Evolutionary conservation across 2,113 vertebrate genomes (phyloP).

Genomic region (Ceratotherium simum): DNA sequence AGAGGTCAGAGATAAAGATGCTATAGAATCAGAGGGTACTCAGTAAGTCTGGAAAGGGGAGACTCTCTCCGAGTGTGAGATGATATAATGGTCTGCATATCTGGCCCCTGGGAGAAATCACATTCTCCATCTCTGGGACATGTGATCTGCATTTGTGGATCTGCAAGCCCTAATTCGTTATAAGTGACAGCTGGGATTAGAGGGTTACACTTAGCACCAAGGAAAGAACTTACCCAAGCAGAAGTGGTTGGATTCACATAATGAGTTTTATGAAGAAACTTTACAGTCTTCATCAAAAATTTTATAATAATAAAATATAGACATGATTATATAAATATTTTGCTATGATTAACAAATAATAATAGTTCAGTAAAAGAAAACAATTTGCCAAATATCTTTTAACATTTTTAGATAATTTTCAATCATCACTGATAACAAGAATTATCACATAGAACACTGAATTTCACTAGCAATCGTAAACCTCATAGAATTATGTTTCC

Average conservation of each 20-base stretch:
- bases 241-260: not conserved
- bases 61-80: constrained; percentile 85
- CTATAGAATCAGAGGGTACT: constrained; percentile 58
- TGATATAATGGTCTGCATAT: constrained; percentile 84
- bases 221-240: constrained; percentile 66
- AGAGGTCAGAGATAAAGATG: constrained; percentile 82
- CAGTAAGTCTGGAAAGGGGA: constrained; percentile 64
- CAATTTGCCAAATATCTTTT: not conserved
- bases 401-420: not conserved
- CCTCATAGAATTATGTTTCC: not conserved
- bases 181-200: constrained; percentile 83
- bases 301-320: not conserved
- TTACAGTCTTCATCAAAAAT: not conserved
- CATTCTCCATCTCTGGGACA: constrained; percentile 80
- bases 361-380: not conserved
- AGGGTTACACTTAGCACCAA: constrained; percentile 71
- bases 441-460: not conserved
- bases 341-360: not conserved
- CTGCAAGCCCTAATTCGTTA: constrained; percentile 78
- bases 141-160: constrained; percentile 81
- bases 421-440: not conserved
- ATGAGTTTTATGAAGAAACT: constrained; percentile 18
- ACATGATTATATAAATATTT: not conserved
- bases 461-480: not conserved
- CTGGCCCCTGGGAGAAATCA: constrained; percentile 84